Percentiles rank a stretch among this genome's conserved stretches.
phyloP scores from a whole-genome alignment of 2,888 invertebrate species.

The Euplagia quadripunctaria region DNA sequence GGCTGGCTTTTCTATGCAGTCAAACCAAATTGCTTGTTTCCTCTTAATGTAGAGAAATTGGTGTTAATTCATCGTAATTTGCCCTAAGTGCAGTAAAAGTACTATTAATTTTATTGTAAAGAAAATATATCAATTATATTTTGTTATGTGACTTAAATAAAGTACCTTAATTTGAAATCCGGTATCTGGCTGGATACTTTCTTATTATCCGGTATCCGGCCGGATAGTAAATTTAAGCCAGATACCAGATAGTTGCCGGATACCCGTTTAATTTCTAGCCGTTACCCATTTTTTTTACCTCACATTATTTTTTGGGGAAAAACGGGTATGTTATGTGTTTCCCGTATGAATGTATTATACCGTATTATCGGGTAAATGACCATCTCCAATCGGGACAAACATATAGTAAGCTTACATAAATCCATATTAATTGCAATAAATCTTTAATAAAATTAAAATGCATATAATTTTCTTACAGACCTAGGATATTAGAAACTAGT shows the following conservation, averaged over 20 bases:
- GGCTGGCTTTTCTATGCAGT: too few species aligned
- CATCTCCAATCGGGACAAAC: neutral
- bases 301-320: too few species aligned
- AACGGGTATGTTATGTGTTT: too few species aligned
- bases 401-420: neutral
- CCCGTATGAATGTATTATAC: neutral
- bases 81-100: neutral
- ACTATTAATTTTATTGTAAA: neutral
- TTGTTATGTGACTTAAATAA: neutral
- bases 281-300: too few species aligned
- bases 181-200: too few species aligned
- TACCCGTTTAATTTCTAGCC: neutral
- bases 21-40: neutral
- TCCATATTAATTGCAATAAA: neutral
- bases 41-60: neutral
- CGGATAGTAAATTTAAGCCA: neutral
- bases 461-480: neutral
- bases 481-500: neutral
- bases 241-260: neutral
- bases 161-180: neutral
- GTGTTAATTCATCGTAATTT: too few species aligned
- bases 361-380: neutral
- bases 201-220: too few species aligned
- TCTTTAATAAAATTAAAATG: neutral
- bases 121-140: neutral